phyloP scores from a whole-genome alignment of 92 coral and sea anemone species.

The Isaurus tuberculatus region DNA sequence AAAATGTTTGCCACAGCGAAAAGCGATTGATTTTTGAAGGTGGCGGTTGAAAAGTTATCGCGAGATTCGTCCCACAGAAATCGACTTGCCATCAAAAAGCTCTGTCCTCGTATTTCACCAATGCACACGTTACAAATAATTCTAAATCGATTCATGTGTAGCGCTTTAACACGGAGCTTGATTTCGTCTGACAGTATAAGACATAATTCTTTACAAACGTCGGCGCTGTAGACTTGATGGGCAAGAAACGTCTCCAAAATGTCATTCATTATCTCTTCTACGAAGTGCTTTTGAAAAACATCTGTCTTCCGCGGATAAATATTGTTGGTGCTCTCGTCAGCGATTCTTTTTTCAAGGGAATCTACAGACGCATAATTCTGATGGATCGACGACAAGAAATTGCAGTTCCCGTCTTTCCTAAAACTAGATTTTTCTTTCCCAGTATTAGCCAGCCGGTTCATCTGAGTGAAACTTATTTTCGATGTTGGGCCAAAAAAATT shows the following conservation, averaged over 20 bases:
- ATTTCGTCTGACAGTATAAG: conserved; percentile 72
- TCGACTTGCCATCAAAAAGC: conserved; percentile 87
- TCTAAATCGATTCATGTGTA: conserved; percentile 78
- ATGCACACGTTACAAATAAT: conserved; percentile 82
- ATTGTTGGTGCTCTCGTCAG: neutral
- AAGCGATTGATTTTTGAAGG: conserved; percentile 80
- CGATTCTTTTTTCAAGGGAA: neutral
- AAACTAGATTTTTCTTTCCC: conserved; percentile 21
- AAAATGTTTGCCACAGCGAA: conserved; percentile 95
- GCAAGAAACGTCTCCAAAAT: conserved; percentile 64
- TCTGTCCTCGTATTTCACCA: conserved; percentile 79
- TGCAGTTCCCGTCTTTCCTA: conserved; percentile 35
- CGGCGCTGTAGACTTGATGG: conserved; percentile 55
- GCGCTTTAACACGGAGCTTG: conserved; percentile 71
- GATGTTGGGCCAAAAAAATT: conserved; percentile 21
- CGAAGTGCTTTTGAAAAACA: conserved; percentile 61
- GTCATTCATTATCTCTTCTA: conserved; percentile 77
- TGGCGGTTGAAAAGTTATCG: conserved; percentile 87
- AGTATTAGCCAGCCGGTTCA: conserved; percentile 60
- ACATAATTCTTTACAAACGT: conserved; percentile 66
- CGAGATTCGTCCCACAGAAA: conserved; percentile 85
- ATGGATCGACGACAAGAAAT: neutral
- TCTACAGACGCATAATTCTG: neutral
- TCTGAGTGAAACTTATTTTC: conserved; percentile 57
- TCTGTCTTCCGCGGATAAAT: conserved; percentile 16